Evolutionary conservation across 2,797 vertebrate species (phyloP), one percentile per base, ranked within the genome.

Genomic region (Xyrichtys novacula): DNA sequence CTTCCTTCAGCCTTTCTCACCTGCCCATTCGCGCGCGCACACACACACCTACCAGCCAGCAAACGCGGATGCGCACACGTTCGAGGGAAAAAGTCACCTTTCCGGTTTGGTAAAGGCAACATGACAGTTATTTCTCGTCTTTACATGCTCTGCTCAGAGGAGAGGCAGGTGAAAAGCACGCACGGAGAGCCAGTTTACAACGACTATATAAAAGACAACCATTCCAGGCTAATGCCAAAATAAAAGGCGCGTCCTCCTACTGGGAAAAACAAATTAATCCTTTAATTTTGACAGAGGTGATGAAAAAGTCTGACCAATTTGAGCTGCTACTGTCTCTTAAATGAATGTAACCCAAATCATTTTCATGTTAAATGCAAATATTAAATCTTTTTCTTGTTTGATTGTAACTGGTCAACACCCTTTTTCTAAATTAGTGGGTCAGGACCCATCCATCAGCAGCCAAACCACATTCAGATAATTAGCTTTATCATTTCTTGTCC

Each of bases 111-210:
- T 25, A 17, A 7, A 82, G 15, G 67, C 79, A 78, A 65, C 72
- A 46, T 75, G 92, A 90, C 92, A 91, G 91, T 93, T 92, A 90
- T 85, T 78, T 84, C 87, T 44, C 58, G 90, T 78, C 80, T 78
- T 89, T 90, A 91, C 92, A 78, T 86, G 91, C 83, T 87, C 85
- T 11, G 73, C 49, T 65, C 31, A 6, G 64, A 86, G 83, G 71
- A 78, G 76, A 86, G 78, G 81, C 86, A 83, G 84, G 76, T 78
- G 83, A 79, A 81, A 80, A 65, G 63, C 64, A 74, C 53, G 32
- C 67, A 59, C 7, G 15, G 47, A 55, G 38, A 76, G 50, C 9
- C 65, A 29, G 64, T 65, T 83, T 42, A 53, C 17, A 8, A 20
- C 26, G 29, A 7, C 14, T 7, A 32, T 53, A 46, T 0, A 55